Evolutionary conservation across 2,888 invertebrate species (phyloP).

Genomic region (Scaptodrosophila latifasciaeformis): DNA sequence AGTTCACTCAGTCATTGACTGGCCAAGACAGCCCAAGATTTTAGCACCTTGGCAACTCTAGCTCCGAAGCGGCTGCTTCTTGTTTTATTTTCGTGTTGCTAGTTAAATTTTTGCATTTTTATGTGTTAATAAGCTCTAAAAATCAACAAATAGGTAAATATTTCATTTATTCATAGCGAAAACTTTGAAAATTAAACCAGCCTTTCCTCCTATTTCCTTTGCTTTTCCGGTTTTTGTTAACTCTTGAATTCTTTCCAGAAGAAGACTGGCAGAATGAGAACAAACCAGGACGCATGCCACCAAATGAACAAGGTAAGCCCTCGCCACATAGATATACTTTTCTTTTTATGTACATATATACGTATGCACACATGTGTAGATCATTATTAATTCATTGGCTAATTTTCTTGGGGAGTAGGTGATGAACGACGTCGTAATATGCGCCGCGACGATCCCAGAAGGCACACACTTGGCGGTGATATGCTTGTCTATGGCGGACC

Average conservation of each 20-base stretch:
- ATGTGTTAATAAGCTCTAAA: too few relatives aligned
- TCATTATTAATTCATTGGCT: not conserved
- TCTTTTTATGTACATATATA: too few relatives aligned
- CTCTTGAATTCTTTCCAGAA: slow-evolving; percentile 79
- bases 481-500: slow-evolving; percentile 79
- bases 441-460: slow-evolving; percentile 86
- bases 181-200: too few relatives aligned
- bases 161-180: too few relatives aligned
- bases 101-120: too few relatives aligned
- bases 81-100: not conserved
- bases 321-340: not conserved
- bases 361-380: too few relatives aligned
- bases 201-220: too few relatives aligned
- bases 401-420: slow-evolving; percentile 45
- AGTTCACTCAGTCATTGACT: too few relatives aligned
- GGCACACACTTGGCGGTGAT: slow-evolving; percentile 88
- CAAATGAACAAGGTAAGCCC: slow-evolving; percentile 72
- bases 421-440: slow-evolving; percentile 74
- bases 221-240: too few relatives aligned
- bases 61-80: not conserved
- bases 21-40: too few relatives aligned
- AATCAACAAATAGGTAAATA: too few relatives aligned
- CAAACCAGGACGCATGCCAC: slow-evolving; percentile 72
- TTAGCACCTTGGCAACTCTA: too few relatives aligned
- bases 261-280: slow-evolving; percentile 80